phyloP scores from a whole-genome alignment of 2,113 vertebrate species.

The Microtus oregoni region DNA sequence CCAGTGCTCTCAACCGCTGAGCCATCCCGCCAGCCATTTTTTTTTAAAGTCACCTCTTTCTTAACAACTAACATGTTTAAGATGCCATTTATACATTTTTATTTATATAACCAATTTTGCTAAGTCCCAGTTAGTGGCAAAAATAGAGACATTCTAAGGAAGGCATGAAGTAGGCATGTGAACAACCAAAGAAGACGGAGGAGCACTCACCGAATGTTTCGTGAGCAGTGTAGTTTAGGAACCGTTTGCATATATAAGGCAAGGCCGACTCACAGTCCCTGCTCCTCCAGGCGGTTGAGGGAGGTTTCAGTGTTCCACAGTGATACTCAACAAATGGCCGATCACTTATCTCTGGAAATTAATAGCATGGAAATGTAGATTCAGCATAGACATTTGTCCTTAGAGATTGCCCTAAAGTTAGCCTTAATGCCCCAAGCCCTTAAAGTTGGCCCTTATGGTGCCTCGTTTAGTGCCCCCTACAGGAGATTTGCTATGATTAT shows the following conservation, averaged over 20 bases:
- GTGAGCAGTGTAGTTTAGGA: slow-evolving; percentile 85
- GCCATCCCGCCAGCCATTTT: too few relatives aligned
- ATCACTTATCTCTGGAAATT: slow-evolving; percentile 83
- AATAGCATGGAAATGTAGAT: neutral
- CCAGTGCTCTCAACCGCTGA: too few relatives aligned
- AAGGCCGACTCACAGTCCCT: slow-evolving; percentile 90
- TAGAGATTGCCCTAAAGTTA: neutral
- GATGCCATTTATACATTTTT: slow-evolving; percentile 18
- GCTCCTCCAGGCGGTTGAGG: slow-evolving; percentile 89
- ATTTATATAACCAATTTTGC: neutral
- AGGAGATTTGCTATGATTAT: neutral
- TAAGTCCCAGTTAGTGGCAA: slow-evolving; percentile 42
- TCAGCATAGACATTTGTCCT: neutral
- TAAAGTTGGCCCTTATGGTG: neutral
- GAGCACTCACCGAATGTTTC: slow-evolving; percentile 90
- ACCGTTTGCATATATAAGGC: slow-evolving; percentile 96
- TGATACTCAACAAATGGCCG: slow-evolving; percentile 82
- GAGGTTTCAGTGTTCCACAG: slow-evolving; percentile 90
- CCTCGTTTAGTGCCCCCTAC: neutral
- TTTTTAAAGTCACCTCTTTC: too few relatives aligned
- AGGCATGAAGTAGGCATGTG: neutral
- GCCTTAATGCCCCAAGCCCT: neutral
- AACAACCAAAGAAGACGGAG: neutral
- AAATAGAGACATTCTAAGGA: slow-evolving; percentile 22
- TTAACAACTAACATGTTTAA: too few relatives aligned